Evolutionary conservation across 2,797 vertebrate genomes (phyloP).

Genomic region (Hylomyscus alleni): DNA sequence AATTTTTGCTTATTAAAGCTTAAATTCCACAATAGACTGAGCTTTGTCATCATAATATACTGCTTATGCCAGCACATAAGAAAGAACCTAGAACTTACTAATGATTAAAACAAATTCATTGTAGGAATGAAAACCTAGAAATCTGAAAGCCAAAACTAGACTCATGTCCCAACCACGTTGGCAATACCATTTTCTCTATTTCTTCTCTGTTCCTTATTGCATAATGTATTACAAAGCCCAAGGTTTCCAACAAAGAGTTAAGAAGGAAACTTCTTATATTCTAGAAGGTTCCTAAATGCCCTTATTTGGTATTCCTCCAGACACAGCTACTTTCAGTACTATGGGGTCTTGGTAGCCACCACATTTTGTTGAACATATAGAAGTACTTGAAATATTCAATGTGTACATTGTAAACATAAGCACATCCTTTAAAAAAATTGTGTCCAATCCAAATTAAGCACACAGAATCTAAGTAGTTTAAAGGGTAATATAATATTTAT

Average conservation of each 20-base stretch:
- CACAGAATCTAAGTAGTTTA: neutral
- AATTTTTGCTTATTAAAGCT: neutral
- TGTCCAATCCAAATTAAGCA: constrained; percentile 48
- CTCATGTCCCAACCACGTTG: neutral
- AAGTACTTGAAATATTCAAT: constrained; percentile 17
- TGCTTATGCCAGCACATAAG: neutral
- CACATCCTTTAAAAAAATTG: neutral
- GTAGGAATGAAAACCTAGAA: constrained; percentile 27
- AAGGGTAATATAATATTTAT: neutral
- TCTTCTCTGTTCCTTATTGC: neutral
- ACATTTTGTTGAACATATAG: neutral
- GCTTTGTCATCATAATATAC: neutral
- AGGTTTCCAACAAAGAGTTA: neutral
- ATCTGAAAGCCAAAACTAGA: neutral
- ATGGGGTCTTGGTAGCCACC: neutral
- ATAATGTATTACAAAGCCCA: neutral
- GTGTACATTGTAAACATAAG: constrained; percentile 27
- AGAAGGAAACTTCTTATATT: constrained; percentile 17
- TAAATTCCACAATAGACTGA: neutral
- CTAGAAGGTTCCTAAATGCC: neutral
- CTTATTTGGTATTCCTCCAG: neutral
- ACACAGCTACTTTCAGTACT: neutral
- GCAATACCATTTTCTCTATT: neutral
- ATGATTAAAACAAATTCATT: constrained; percentile 21
- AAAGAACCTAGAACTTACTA: neutral